Conservation (phyloP, 2,113 vertebrate genomes). For the Pteronura brasiliensis region DNA sequence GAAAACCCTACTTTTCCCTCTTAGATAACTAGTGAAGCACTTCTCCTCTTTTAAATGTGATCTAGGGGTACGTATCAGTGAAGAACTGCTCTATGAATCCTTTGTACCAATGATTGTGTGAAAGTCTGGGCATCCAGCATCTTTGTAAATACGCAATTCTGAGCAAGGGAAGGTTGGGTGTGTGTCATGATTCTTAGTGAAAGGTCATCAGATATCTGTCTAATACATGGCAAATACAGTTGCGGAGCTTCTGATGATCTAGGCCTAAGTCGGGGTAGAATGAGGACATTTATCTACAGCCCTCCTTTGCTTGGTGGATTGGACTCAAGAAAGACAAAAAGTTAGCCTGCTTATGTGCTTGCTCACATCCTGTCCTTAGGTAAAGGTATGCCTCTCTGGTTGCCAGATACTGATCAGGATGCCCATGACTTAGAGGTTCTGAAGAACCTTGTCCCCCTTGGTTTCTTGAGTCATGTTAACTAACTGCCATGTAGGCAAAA, state of each 20-base stretch:
- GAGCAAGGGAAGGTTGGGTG: conserved; percentile 70
- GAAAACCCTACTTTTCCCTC: conserved; percentile 67
- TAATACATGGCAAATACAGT: conserved; percentile 39
- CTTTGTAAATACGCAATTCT: conserved; percentile 87
- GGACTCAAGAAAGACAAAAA: conserved; percentile 38
- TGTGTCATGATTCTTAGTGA: conserved; percentile 55
- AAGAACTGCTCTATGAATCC: conserved; percentile 75
- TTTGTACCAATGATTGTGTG: conserved; percentile 83
- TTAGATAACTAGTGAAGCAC: conserved; percentile 57
- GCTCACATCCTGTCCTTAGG: conserved; percentile 22
- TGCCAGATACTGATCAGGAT: conserved; percentile 22
- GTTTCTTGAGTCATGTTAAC: not conserved
- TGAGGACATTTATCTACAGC: conserved; percentile 14
- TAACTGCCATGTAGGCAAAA: not conserved
- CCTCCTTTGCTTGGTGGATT: conserved; percentile 58
- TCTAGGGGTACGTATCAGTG: conserved; percentile 82
- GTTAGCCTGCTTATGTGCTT: conserved; percentile 36
- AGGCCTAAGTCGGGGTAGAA: conserved; percentile 57
- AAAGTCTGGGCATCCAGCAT: conserved; percentile 80
- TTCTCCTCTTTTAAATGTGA: conserved; percentile 76
- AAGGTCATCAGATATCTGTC: conserved; percentile 34
- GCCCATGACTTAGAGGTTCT: not conserved
- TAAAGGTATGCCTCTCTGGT: conserved; percentile 38
- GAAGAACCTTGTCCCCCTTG: not conserved
- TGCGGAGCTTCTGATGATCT: conserved; percentile 40